Evolutionary conservation across 1,140 invertebrate species (phyloP), one percentile per base, ranked within the genome.

Genomic region (Drosophila nigromelanica): DNA sequence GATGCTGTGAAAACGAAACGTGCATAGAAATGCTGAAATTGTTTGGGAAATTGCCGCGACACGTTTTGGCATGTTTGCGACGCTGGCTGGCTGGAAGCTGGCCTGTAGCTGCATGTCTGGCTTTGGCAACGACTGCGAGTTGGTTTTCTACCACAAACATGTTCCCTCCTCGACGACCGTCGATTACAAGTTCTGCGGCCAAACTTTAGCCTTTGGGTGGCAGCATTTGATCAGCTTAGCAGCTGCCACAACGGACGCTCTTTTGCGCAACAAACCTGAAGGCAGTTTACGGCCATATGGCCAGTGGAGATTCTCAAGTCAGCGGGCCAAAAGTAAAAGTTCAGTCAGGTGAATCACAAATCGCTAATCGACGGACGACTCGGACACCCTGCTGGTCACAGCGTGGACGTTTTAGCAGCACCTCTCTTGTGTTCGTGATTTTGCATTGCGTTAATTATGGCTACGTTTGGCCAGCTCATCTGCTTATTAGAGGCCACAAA

Each of bases 131-230:
- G 50, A 51, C 50, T 69, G 52, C 33, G 27, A 70, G 73, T 77
- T 75, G 54, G n/a, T 72, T 82, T 72, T 71, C 39, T 21, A 61
- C 73, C 58, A 47, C 52, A 58, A 64, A 21, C 63, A 61, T 61
- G 66, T 80, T 48, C 61, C 73, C 35, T 27, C 42, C 68, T 42
- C 18, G 39, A 27, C 42, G 14, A 27, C 18, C 11, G 39, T 60
- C 39, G 21, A 33, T 21, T 24, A 59, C 58, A 43, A 66, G 80
- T 85, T 78, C 81, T 81, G 62, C 70, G 40, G 48, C 58, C 74
- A 69, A 87, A 87, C 81, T 85, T 85, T 85, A 87, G 82, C 82
- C 81, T 85, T 87, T 85, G 81, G 81, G 63, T 83, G 81, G 73
- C 66, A 77, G 73, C 80, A 67, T 18, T 54, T 48, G 61, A 33